These are phyloP conservation scores for Microcebus murinus DNA, from an alignment of 2,113 vertebrate genomes.

Conservation along the genomic window DNA sequence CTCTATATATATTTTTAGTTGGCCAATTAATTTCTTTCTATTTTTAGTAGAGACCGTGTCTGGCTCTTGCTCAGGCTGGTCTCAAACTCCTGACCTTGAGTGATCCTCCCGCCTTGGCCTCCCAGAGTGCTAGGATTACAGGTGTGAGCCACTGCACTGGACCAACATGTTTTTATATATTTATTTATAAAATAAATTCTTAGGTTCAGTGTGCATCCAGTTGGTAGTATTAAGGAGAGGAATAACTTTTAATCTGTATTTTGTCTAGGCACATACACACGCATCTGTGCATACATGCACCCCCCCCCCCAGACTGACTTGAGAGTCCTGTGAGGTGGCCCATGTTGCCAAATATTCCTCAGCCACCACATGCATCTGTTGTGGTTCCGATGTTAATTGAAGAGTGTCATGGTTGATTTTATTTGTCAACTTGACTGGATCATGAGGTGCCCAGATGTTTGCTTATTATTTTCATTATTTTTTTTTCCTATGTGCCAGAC, in stretches of 20 bases:
- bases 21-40: too few relatives aligned
- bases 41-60: too few relatives aligned
- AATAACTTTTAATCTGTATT: too few relatives aligned
- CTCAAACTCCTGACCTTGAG: too few relatives aligned
- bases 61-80: too few relatives aligned
- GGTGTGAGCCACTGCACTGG: too few relatives aligned
- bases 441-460: not conserved
- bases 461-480: not conserved
- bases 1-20: too few relatives aligned
- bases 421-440: not conserved
- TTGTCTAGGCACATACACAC: not conserved
- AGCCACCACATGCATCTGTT: not conserved
- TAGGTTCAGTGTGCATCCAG: not conserved
- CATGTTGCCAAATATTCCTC: not conserved
- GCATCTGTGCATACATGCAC: rapidly evolving
- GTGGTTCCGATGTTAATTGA: too few relatives aligned
- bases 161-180: not conserved
- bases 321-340: not conserved
- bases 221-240: not conserved
- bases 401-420: not conserved
- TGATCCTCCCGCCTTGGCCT: too few relatives aligned
- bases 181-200: not conserved
- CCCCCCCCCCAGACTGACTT: not conserved
- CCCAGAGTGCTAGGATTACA: too few relatives aligned
- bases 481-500: not conserved